Percentiles rank a stretch among this genome's conserved stretches.
Conservation (phyloP, 2,113 vertebrate species). For the Zosterops pallidus region DNA sequence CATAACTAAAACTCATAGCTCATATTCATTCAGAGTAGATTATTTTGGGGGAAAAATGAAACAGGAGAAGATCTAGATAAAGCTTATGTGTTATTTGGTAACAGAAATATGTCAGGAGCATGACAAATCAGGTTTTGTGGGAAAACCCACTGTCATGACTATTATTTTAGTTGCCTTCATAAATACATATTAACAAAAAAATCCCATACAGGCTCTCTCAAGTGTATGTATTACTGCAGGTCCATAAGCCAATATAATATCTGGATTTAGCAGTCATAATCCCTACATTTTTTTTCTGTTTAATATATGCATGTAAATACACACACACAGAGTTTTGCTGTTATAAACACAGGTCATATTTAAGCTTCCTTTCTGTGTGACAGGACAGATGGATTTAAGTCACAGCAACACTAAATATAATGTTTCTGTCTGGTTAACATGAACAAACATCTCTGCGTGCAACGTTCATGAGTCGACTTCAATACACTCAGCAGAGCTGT, state of each 20-base stretch:
- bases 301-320: neutral
- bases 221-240: neutral
- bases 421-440: neutral
- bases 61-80: neutral
- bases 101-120: neutral
- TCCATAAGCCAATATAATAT: neutral
- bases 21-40: neutral
- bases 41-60: neutral
- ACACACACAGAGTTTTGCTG: neutral
- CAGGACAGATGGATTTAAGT: neutral
- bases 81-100: neutral
- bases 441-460: neutral
- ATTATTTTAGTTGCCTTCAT: neutral
- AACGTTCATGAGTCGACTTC: fast-evolving
- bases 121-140: neutral
- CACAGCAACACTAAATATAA: neutral
- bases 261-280: neutral
- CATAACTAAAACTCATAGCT: neutral
- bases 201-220: neutral
- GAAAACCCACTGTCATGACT: neutral
- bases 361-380: neutral
- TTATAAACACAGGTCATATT: neutral
- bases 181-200: neutral
- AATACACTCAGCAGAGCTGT: neutral
- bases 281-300: neutral